Conservation (phyloP, 1,140 invertebrate species). For the Gerris buenoi region DNA sequence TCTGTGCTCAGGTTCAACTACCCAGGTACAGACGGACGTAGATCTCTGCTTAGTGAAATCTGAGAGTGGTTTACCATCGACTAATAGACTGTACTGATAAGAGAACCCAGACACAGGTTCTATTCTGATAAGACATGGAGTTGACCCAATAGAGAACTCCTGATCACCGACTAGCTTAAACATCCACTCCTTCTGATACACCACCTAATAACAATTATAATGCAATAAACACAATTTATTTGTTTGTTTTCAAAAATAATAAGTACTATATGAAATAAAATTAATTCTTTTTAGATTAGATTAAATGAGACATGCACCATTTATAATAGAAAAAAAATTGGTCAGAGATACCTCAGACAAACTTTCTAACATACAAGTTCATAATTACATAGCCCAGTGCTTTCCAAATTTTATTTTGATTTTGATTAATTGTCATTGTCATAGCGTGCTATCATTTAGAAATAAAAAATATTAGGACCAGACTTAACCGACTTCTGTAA, state of each 20-base stretch:
- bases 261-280: too few relatives aligned
- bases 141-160: conserved; percentile 34
- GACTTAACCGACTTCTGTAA: too few relatives aligned
- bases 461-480: too few relatives aligned
- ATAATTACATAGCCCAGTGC: too few relatives aligned
- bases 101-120: conserved; percentile 63
- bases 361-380: too few relatives aligned
- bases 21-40: conserved; percentile 50
- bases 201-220: conserved; percentile 55
- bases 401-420: too few relatives aligned
- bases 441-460: too few relatives aligned
- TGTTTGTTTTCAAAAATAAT: neutral
- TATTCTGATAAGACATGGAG: conserved; percentile 36
- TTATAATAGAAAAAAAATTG: too few relatives aligned
- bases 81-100: conserved; percentile 58
- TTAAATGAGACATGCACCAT: too few relatives aligned
- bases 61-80: conserved; percentile 58
- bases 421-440: too few relatives aligned
- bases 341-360: too few relatives aligned
- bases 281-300: too few relatives aligned
- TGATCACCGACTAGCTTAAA: conserved; percentile 68
- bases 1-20: conserved; percentile 35
- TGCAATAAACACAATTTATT: neutral
- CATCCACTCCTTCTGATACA: conserved; percentile 67
- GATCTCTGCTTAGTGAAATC: conserved; percentile 62